Base-by-base conservation (phyloP, 2,113 vertebrate species). In the Apistogramma diplotaenia region DNA sequence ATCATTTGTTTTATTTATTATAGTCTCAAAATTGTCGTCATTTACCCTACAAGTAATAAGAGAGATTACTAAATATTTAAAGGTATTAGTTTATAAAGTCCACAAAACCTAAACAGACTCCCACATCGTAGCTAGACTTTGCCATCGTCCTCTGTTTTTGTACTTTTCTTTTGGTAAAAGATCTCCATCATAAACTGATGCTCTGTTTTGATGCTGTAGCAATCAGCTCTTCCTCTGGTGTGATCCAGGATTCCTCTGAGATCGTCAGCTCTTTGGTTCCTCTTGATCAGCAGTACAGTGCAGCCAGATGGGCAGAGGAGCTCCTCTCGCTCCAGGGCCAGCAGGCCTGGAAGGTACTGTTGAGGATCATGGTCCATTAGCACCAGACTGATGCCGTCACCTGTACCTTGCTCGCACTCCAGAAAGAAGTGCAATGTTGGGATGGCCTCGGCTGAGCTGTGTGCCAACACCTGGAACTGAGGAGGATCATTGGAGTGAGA, bases 391-490 rank as follows among this genome's bases (percentile, higher is more conserved):
- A 94, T 67, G 1, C 57, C 67, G 8, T 56, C 49, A 1, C 81
- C 29, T 55, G 12, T 10, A 8, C n/a, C 75, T n/a, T 58, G 12
- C 13, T 76, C 29, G 23, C 54, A 23, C 15, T 83, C 79, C 5
- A 92, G 70, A 11, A 49, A 27, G 1, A 74, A 21, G 4, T 1
- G 21, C 72, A 95, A 25, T 1, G 46, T 65, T 12, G 83, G 76
- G 73, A 95, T 93, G 82, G 89, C 93, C 15, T 93, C 86, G 2
- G 83, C 61, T 2, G 93, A 95, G 58, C 89, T 89, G 7, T 78
- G 92, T 0, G 78, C 79, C 78, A 95, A 58, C 61, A 95, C 88
- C 88, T 93, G 91, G 74, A 95, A 95, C 95, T 94, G 85, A 37
- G 23, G 19, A 54, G 23, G 21, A 37, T 13, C 61, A 74, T n/a